phyloP scores from a whole-genome alignment of 2,888 invertebrate species.

The Eupithecia centaureata region DNA sequence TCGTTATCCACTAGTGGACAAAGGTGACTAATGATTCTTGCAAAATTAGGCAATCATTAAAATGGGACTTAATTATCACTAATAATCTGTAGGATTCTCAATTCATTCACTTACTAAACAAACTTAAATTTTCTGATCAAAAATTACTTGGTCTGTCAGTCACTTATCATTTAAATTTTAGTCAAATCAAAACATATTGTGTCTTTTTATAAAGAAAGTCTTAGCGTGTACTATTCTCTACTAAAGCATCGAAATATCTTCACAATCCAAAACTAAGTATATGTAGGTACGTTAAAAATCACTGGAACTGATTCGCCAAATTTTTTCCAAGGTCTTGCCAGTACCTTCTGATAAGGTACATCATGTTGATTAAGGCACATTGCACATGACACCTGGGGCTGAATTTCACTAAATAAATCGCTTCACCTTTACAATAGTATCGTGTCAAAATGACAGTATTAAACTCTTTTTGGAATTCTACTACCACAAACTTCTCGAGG shows the following conservation, averaged over 20 bases:
- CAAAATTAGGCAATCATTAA: neutral
- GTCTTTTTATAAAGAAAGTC: neutral
- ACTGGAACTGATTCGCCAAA: constrained; percentile 16
- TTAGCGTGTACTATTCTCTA: neutral
- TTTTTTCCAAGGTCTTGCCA: constrained; percentile 33
- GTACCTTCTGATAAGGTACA: constrained; percentile 28
- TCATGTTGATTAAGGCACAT: constrained; percentile 10
- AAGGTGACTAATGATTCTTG: too few species aligned
- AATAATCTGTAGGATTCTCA: too few species aligned
- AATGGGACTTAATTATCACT: neutral
- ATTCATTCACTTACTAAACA: too few species aligned
- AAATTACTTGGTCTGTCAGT: neutral
- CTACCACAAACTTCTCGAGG: too few species aligned
- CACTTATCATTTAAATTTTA: neutral
- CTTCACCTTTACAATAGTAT: too few species aligned
- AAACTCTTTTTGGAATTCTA: too few species aligned
- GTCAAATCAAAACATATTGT: neutral
- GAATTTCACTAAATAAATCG: too few species aligned
- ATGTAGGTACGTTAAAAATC: too few species aligned
- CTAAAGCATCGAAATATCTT: neutral
- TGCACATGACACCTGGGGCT: constrained; percentile 15
- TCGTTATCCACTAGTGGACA: too few species aligned
- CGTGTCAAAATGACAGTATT: too few species aligned
- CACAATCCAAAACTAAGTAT: neutral
- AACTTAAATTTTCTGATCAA: too few species aligned